Evolutionary conservation across 2,888 invertebrate species (phyloP).

Genomic region (Aromia moschata): DNA sequence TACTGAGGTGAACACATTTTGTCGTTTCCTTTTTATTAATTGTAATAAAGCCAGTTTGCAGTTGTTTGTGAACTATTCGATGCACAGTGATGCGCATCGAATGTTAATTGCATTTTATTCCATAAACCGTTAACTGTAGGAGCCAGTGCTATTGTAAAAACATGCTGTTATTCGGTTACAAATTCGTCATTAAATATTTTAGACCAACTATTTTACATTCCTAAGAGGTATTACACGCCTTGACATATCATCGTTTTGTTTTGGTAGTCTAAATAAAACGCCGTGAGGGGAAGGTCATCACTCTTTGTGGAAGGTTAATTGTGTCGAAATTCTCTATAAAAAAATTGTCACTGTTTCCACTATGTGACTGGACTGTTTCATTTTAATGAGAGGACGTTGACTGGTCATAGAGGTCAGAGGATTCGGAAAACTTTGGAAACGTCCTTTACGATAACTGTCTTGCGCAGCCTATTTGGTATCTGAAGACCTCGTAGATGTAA

Average conservation of each 20-base stretch:
- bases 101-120: background rate
- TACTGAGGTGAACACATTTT: too few species aligned
- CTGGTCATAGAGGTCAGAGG: background rate
- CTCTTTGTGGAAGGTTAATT: conserved; percentile 1
- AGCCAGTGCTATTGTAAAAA: background rate
- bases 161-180: background rate
- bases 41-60: too few species aligned
- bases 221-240: background rate
- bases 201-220: conserved; percentile 1
- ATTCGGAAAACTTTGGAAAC: background rate
- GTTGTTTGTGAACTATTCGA: background rate
- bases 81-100: background rate
- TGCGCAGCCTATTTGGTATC: background rate
- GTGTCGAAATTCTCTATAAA: conserved; percentile 4
- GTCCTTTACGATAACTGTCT: background rate
- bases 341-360: conserved; percentile 1
- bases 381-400: conserved; percentile 4
- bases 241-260: background rate
- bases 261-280: background rate
- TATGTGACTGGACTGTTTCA: conserved; percentile 1
- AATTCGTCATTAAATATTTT: conserved; percentile 1
- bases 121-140: background rate
- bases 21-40: too few species aligned
- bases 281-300: conserved; percentile 10
- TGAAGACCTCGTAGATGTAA: background rate